Conservation (phyloP, 2,888 invertebrate genomes). For the Harpalus rubripes region DNA sequence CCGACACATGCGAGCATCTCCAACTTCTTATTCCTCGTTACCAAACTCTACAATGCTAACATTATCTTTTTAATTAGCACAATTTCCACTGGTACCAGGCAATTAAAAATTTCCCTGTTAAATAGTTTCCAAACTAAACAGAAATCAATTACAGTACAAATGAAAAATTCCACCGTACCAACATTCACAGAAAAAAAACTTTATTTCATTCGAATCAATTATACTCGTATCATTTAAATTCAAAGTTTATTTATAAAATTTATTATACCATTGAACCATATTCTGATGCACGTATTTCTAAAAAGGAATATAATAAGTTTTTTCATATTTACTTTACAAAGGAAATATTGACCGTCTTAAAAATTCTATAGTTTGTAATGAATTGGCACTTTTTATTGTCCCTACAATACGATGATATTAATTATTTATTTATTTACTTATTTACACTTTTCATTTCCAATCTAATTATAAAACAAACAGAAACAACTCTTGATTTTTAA, state of each 20-base stretch:
- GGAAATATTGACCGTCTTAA: no score
- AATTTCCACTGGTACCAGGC: slow-evolving; percentile 1
- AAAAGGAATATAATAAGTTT: no score
- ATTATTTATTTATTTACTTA: no score
- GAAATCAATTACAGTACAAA: slow-evolving; percentile 6
- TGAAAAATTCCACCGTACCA: not conserved
- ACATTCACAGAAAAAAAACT: not conserved
- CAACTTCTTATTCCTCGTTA: not conserved
- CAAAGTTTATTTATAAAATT: not conserved
- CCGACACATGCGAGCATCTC: slow-evolving; percentile 32
- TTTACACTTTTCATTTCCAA: no score
- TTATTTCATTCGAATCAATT: not conserved
- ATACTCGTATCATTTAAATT: not conserved
- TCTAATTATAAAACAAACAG: no score
- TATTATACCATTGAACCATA: not conserved
- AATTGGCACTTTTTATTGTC: no score
- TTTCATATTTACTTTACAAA: no score
- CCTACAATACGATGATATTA: no score
- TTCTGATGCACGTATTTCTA: no score
- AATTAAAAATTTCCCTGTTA: slow-evolving; percentile 7
- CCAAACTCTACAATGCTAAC: slow-evolving; percentile 6
- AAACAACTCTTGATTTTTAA: no score
- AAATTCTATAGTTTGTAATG: no score
- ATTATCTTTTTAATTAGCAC: slow-evolving; percentile 7
- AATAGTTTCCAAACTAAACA: slow-evolving; percentile 6